Evolutionary conservation across 2,113 vertebrate genomes (phyloP), one percentile per base, ranked within the genome.

Genomic region (Myodes glareolus): DNA sequence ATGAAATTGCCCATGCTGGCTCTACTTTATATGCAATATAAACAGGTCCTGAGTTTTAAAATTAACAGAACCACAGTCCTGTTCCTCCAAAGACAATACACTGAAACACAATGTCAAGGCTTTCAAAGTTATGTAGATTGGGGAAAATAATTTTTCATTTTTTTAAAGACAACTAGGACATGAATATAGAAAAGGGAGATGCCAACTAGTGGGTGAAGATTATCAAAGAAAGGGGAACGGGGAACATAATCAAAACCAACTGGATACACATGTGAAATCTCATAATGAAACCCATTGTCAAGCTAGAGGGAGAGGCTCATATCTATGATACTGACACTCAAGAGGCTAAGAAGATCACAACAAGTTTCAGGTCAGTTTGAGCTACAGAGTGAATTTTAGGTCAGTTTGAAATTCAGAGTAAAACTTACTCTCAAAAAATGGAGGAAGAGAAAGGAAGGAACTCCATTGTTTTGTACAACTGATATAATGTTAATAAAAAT

Each of bases 61-160:
- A 65, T 81, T 4, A 55, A 55, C 16, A 55, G 55, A 80, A 92
- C n/a, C 73, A 29, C 8, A 73, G 78, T 85, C 17, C 72, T 77
- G 29, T 39, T 94, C 25, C 39, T 12, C 50, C 55, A 90, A 85
- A 80, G 6, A 67, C 91, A 95, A 85, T 31, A 65, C 84, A 85
- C 39, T 78, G 9, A 73, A 90, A 92, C 6, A 50, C 85, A 14
- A 90, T 89, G 55, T 16, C 68, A 92, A 86, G 45, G n/a, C 72
- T 89, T 90, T 78, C 27, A 61, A 55, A 42, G 10, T 85, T 94
- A 42, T 77, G 12, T 16, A 25, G 47, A 58, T 45, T 63, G 12
- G 21, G 25, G 75, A 50, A 91, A 91, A 85, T 89, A 84, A 85
- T 8, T 85, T 88, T 92, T 86, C 65, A 89, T 85, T 73, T 47